Evolutionary conservation across 1,140 invertebrate genomes (phyloP).

Genomic region (Phthorimaea operculella): DNA sequence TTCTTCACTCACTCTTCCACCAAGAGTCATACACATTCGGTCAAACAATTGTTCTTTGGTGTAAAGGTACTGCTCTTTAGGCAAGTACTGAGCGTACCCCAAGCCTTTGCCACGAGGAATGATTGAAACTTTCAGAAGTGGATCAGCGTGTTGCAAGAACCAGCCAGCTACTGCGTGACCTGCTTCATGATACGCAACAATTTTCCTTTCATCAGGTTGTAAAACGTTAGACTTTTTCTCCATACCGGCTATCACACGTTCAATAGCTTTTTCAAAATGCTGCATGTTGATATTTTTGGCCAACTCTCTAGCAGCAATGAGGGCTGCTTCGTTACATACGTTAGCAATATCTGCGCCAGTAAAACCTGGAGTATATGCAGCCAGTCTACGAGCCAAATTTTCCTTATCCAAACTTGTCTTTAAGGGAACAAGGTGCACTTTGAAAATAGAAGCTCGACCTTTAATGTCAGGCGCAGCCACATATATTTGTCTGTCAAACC

Average conservation of each 20-base stretch:
- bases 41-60: constrained; percentile 97
- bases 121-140: constrained; percentile 91
- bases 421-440: constrained; percentile 88
- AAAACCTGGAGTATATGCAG: constrained; percentile 81
- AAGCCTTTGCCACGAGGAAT: constrained; percentile 82
- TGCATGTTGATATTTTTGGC: constrained; percentile 84
- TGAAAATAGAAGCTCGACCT: constrained; percentile 90
- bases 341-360: constrained; percentile 99
- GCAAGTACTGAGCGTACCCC: constrained; percentile 98
- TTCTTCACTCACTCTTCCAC: constrained; percentile 96
- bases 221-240: constrained; percentile 99
- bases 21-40: constrained; percentile 93
- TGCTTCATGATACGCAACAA: constrained; percentile 99
- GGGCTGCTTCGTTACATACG: constrained; percentile 98
- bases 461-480: constrained; percentile 99
- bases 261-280: constrained; percentile 98
- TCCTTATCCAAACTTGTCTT: constrained; percentile 93
- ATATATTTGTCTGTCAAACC: constrained; percentile 99
- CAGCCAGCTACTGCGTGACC: constrained; percentile 99
- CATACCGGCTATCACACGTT: constrained; percentile 95
- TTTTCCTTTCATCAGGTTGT: constrained; percentile 98
- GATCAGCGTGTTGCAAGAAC: constrained; percentile 98
- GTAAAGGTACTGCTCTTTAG: constrained; percentile 98
- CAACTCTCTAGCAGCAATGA: constrained; percentile 95
- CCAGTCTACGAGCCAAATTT: constrained; percentile 92